Evolutionary conservation across 2,113 vertebrate genomes (phyloP).

Genomic region (Electrona antarctica): DNA sequence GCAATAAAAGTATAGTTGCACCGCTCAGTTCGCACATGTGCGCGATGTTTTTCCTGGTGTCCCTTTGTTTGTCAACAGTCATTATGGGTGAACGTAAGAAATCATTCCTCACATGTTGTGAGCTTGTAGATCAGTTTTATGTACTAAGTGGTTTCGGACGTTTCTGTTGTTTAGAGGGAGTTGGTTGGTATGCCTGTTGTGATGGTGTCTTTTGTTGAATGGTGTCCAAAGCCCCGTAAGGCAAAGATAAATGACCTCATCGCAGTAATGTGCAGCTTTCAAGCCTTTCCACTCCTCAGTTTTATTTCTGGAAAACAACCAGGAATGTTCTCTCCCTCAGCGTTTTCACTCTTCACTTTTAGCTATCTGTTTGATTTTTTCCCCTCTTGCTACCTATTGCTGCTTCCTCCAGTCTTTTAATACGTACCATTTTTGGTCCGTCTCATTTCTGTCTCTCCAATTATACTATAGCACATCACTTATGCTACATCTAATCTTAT

Average conservation of each 20-base stretch:
- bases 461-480: not conserved
- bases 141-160: not conserved
- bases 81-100: not conserved
- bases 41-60: not conserved
- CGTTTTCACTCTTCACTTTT: constrained; percentile 22
- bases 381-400: constrained; percentile 1
- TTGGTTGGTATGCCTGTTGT: too few species aligned
- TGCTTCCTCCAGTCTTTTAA: not conserved
- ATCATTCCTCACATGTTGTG: too few species aligned
- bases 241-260: constrained; percentile 63
- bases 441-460: constrained; percentile 1
- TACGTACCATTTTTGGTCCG: constrained; percentile 15
- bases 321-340: constrained; percentile 57
- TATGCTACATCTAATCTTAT: constrained; percentile 22
- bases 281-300: constrained; percentile 58
- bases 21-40: not conserved
- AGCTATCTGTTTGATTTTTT: not conserved
- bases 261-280: constrained; percentile 37
- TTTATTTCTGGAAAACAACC: constrained; percentile 64
- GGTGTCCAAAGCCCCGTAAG: constrained; percentile 36
- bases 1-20: too few species aligned
- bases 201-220: too few species aligned
- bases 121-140: not conserved
- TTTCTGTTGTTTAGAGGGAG: constrained; percentile 8
- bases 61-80: not conserved